A percentile compares a stretch with the other conserved stretches of the same genome.
Conservation (phyloP, 2,888 invertebrate species). For the Caenorhabditis wallacei region DNA sequence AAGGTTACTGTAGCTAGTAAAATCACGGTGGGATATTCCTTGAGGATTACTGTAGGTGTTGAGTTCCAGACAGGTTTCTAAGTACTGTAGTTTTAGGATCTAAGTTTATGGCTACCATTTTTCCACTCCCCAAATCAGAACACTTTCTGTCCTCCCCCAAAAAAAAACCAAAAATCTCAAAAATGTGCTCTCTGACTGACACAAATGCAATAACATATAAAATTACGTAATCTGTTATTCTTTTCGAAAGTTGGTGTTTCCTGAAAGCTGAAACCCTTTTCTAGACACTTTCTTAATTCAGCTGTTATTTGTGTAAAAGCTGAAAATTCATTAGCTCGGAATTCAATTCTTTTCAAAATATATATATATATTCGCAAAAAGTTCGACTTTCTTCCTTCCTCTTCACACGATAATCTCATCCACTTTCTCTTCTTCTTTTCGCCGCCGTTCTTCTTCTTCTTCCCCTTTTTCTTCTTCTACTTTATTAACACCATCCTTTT, state of each 20-base stretch:
- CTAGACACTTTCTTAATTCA: constrained; percentile 20
- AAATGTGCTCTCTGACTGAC: no score
- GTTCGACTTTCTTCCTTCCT: constrained; percentile 16
- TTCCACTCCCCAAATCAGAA: neutral
- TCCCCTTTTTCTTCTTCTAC: constrained; percentile 20
- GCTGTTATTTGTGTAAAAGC: constrained; percentile 29
- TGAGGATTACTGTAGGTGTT: no score
- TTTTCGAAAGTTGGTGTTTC: constrained; percentile 17
- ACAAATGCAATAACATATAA: constrained; percentile 26
- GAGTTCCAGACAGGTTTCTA: no score
- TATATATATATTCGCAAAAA: no score
- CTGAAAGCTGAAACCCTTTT: constrained; percentile 32
- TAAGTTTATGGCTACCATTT: no score
- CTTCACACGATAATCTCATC: constrained; percentile 29
- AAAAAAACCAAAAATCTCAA: neutral
- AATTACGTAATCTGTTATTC: constrained; percentile 16
- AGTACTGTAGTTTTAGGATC: no score
- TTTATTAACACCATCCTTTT: constrained; percentile 30
- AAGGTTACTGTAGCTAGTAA: no score
- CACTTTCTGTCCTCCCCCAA: neutral
- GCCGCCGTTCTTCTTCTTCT: constrained; percentile 18
- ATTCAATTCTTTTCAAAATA: neutral
- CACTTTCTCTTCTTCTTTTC: constrained; percentile 20
- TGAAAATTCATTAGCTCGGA: neutral
- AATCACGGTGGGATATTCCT: no score